phyloP scores from a whole-genome alignment of 2,888 invertebrate genomes.

The Myopa tessellatipennis region DNA sequence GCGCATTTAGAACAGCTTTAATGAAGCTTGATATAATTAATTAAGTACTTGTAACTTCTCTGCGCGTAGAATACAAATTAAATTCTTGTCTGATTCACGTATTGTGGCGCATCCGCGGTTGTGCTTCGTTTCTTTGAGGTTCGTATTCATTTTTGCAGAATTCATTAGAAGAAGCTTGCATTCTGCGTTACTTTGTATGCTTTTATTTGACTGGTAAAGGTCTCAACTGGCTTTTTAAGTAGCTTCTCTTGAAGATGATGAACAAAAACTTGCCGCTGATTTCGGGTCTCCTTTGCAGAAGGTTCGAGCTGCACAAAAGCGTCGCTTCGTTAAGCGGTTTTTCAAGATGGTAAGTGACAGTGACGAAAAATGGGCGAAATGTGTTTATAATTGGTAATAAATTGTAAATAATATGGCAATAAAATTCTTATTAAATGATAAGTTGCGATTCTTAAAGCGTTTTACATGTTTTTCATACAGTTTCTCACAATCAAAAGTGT shows the following conservation, averaged over 20 bases:
- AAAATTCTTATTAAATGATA: too few relatives aligned
- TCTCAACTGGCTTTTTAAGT: neutral
- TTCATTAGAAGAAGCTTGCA: neutral
- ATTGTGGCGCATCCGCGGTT: too few relatives aligned
- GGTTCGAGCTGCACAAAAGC: neutral
- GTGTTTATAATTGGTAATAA: too few relatives aligned
- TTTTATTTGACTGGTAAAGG: too few relatives aligned
- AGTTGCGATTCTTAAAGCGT: too few relatives aligned
- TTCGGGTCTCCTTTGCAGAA: neutral
- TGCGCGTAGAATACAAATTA: neutral
- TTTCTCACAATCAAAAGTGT: too few relatives aligned
- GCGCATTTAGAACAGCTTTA: neutral
- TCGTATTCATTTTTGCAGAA: neutral
- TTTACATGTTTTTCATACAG: too few relatives aligned
- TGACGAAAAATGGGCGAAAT: too few relatives aligned
- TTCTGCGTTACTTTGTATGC: too few relatives aligned
- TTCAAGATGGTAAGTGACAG: neutral
- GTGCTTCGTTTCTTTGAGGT: neutral
- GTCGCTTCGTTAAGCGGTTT: neutral
- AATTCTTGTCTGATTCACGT: too few relatives aligned
- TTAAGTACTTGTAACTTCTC: neutral
- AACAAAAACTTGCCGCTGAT: conserved; percentile 15
- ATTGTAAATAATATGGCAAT: too few relatives aligned
- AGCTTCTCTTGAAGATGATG: neutral
- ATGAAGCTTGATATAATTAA: neutral